Base-by-base conservation (phyloP, 2,888 invertebrate species). In the Synanthedon formicaeformis region DNA sequence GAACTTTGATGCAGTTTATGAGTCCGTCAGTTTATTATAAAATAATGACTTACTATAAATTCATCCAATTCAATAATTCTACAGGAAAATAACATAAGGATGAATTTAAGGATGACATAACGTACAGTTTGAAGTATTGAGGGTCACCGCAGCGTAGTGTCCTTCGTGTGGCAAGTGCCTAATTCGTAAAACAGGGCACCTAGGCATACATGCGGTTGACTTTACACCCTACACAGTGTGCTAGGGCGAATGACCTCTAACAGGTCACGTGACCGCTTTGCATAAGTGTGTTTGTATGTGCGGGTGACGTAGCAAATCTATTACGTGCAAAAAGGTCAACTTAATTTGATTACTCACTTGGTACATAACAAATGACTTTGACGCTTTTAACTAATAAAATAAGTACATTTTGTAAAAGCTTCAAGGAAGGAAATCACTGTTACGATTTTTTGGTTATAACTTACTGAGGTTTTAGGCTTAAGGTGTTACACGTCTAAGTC, bases 321-420 rank as follows among this genome's bases (percentile, higher is more conserved):
- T 45, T 12, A 45, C 45, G 14, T 45, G 45, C 45, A 45, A 45
- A 45, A 12, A 45, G 45, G 45, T 34, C 34, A 34, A 34, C 34
- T 34, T 34, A 34, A 34, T 34, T 10, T 34, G 34, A 34, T 34
- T 34, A 34, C 34, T 34, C 34, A 40, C 14, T 40, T 16, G 14
- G 13, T 34, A 13, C 52, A 48, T 34, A 52, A 49, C 52, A 52
- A 52, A 52, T 34, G 6, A 48, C 48, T 48, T 34, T 34, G 34
- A 34, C 34, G 34, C 34, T 34, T 34, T 34, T 34, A 34, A 34
- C 8, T 34, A 34, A 34, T 34, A 34, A 34, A 34, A 34, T 34
- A 10, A 34, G 34, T 10, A 34, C 8, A 34, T 34, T 34, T 34
- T 3, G 34, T 10, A 10, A 34, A 27, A 27, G 27, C 27, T 27